Evolutionary conservation across 2,797 vertebrate genomes (phyloP).

Genomic region (Manis javanica): DNA sequence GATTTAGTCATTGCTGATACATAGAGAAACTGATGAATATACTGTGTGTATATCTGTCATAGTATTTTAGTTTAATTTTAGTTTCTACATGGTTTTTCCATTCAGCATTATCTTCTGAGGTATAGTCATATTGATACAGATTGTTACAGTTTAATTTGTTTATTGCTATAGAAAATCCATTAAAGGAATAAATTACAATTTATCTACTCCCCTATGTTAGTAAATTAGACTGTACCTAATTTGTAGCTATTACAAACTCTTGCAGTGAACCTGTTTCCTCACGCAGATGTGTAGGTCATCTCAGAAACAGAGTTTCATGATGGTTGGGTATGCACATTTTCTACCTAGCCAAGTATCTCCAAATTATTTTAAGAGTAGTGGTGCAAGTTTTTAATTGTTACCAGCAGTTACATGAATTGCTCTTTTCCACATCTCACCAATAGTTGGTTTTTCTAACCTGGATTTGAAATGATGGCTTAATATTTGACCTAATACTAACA

Average conservation of each 20-base stretch:
- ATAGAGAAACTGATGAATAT: too few species aligned
- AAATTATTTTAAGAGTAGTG: background rate
- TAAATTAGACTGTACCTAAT: conserved; percentile 1
- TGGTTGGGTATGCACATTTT: background rate
- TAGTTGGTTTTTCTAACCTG: background rate
- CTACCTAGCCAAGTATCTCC: background rate
- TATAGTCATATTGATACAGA: too few species aligned
- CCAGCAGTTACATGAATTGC: background rate
- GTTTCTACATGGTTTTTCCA: too few species aligned
- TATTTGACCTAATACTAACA: conserved; percentile 8
- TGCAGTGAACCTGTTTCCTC: background rate
- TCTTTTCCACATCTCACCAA: background rate
- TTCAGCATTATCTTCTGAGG: too few species aligned
- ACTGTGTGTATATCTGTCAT: too few species aligned
- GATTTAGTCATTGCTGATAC: background rate
- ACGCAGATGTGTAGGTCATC: background rate
- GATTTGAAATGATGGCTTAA: background rate
- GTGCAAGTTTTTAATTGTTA: conserved; percentile 35
- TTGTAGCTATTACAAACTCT: background rate
- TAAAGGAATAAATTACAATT: too few species aligned
- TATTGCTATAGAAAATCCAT: too few species aligned
- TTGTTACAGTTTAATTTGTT: too few species aligned
- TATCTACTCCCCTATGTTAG: background rate
- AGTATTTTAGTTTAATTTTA: too few species aligned
- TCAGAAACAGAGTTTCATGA: conserved; percentile 43